Conservation (phyloP, 2,113 vertebrate genomes). For the Montifringilla adamsi region DNA sequence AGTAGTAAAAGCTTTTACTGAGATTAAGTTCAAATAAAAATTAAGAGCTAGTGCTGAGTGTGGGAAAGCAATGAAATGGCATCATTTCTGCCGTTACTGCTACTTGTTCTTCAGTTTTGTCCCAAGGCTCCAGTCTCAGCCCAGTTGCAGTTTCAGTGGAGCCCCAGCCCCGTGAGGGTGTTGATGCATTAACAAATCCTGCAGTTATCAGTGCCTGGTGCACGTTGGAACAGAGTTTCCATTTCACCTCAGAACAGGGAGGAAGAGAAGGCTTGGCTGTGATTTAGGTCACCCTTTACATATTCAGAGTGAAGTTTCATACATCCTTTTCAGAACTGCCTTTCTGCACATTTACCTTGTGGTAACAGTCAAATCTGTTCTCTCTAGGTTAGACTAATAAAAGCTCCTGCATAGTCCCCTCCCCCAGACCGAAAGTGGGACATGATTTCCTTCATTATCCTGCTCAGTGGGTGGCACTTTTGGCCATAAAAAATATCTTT, state of each 20-base stretch:
- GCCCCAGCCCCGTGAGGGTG: not conserved
- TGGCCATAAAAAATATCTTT: constrained; percentile 34
- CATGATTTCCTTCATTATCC: constrained; percentile 53
- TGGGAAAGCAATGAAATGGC: not conserved
- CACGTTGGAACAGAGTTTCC: not conserved
- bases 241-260: not conserved
- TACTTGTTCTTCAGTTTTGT: not conserved
- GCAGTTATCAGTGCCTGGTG: not conserved
- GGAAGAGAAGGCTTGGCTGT: not conserved
- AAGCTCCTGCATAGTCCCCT: not conserved
- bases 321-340: not conserved
- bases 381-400: constrained; percentile 4
- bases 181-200: not conserved
- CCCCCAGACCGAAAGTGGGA: not conserved
- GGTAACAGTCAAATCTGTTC: not conserved
- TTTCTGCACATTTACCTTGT: not conserved
- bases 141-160: not conserved
- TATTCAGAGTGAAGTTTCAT: not conserved
- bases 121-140: not conserved
- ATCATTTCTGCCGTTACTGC: not conserved
- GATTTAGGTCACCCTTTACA: not conserved
- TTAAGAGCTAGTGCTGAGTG: not conserved
- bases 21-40: constrained; percentile 22
- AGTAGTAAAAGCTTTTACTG: not conserved
- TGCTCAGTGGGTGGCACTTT: constrained; percentile 56